Evolutionary conservation across 2,888 invertebrate species (phyloP).

Genomic region (Schrankia costaestrigalis): DNA sequence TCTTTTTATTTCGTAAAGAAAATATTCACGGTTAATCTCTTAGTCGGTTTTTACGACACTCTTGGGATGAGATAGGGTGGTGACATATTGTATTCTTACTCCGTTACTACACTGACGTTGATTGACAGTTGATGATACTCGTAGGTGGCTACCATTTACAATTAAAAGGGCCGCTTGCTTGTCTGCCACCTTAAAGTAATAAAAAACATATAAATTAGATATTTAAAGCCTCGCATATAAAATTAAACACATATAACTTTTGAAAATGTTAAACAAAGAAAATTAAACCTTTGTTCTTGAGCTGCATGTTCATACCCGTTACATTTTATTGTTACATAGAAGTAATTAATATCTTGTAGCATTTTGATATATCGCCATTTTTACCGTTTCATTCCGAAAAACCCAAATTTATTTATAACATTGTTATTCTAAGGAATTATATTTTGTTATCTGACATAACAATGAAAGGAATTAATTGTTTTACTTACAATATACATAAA

Average conservation of each 20-base stretch:
- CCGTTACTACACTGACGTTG: too few relatives aligned
- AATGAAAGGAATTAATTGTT: slow-evolving; percentile 15
- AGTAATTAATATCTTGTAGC: slow-evolving; percentile 17
- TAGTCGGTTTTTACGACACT: too few relatives aligned
- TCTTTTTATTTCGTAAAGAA: too few relatives aligned
- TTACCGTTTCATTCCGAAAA: slow-evolving; percentile 22
- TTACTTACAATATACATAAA: slow-evolving; percentile 8
- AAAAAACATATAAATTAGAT: too few relatives aligned
- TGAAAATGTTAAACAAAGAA: slow-evolving; percentile 1
- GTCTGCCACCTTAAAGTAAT: too few relatives aligned
- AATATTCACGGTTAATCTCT: too few relatives aligned
- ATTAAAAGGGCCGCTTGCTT: too few relatives aligned
- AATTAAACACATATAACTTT: not conserved
- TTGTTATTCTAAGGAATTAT: slow-evolving; percentile 30
- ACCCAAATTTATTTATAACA: slow-evolving; percentile 10
- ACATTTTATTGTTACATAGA: slow-evolving; percentile 17
- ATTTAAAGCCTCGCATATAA: slow-evolving; percentile 5
- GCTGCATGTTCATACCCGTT: slow-evolving; percentile 14
- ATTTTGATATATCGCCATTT: slow-evolving; percentile 23
- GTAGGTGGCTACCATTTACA: too few relatives aligned
- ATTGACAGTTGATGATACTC: too few relatives aligned
- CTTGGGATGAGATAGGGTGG: too few relatives aligned
- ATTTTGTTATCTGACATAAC: slow-evolving; percentile 20
- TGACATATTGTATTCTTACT: too few relatives aligned
- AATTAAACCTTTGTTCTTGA: slow-evolving; percentile 23